phyloP scores from a whole-genome alignment of 1,140 invertebrate species.

The Ephestia elutella region DNA sequence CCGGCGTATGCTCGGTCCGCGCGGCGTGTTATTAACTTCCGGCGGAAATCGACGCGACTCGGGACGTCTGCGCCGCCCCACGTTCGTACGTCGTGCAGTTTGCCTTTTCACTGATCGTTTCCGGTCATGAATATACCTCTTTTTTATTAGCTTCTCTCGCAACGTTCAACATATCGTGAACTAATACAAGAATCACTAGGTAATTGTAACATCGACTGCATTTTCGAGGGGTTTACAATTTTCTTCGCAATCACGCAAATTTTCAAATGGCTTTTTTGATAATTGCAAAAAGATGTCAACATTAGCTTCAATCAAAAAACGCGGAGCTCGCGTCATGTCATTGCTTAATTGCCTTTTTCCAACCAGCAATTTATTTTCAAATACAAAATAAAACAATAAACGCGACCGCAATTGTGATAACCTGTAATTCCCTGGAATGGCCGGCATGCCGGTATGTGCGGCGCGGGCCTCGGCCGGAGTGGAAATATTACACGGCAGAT shows the following conservation, averaged over 20 bases:
- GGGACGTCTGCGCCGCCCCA: neutral
- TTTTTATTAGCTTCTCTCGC: neutral
- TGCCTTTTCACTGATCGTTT: conserved; percentile 18
- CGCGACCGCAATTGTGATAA: neutral
- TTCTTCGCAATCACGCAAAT: no score
- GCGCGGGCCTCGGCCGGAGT: conserved; percentile 5
- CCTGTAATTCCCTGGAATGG: neutral
- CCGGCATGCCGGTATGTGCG: neutral
- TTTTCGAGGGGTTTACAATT: no score
- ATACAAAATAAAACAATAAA: neutral
- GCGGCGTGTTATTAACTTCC: conserved; percentile 47
- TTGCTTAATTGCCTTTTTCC: no score
- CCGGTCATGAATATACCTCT: conserved; percentile 14
- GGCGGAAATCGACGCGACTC: conserved; percentile 49
- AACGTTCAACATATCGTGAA: no score
- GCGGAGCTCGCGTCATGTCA: no score
- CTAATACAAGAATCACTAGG: no score
- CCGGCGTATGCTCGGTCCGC: neutral
- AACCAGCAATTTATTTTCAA: no score
- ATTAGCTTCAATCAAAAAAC: no score
- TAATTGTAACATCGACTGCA: no score
- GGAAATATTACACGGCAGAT: neutral
- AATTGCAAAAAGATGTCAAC: no score
- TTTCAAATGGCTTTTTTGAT: no score
- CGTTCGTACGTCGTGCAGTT: neutral